Base-by-base conservation (phyloP, 2,797 vertebrate genomes). In the Lutjanus campechanus region DNA sequence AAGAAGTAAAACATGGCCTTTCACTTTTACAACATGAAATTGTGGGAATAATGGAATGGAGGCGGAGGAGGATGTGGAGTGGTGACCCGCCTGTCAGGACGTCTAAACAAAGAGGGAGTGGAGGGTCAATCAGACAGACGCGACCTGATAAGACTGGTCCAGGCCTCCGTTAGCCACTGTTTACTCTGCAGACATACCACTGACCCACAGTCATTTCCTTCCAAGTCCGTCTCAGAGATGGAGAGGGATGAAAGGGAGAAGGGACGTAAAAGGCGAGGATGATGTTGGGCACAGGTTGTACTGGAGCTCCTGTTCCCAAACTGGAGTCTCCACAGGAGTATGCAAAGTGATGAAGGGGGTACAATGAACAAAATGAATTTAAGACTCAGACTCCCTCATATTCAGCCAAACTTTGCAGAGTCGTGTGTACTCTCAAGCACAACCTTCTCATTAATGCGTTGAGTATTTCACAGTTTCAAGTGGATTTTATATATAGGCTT, bases 181-280 rank as follows among this genome's bases (percentile, higher is more conserved):
- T 94, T 95, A 94, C 89, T 91, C 92, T 94, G 89, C 78, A 89
- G 89, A 91, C 94, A 95, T 94, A 93, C 92, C 93, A 91, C 88
- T 58, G 88, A 92, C 86, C 83, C 88, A 82, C 83, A 92, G 88
- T 93, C 91, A 95, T 92, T 95, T 95, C 93, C 93, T 93, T 89
- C 85, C 78, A 88, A 86, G 83, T 74, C 46, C 72, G 59, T 77
- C 62, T 76, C 65, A 66, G 70, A 81, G 79, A 91, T 76, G 80
- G 43, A 84, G 70, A 68, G 9, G 76, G 82, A 87, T 54, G 80
- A 90, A 82, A 85, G 63, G 59, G 58, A 77, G 58, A 70, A 69
- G n/a, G 66, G 77, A 77, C 5, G 19, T 58, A 46, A 59, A 70
- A 72, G 55, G 60, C 46, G 66, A 51, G 44, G 54, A 76, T 40